phyloP scores from a whole-genome alignment of 2,797 vertebrate species.

The Spheniscus humboldti region DNA sequence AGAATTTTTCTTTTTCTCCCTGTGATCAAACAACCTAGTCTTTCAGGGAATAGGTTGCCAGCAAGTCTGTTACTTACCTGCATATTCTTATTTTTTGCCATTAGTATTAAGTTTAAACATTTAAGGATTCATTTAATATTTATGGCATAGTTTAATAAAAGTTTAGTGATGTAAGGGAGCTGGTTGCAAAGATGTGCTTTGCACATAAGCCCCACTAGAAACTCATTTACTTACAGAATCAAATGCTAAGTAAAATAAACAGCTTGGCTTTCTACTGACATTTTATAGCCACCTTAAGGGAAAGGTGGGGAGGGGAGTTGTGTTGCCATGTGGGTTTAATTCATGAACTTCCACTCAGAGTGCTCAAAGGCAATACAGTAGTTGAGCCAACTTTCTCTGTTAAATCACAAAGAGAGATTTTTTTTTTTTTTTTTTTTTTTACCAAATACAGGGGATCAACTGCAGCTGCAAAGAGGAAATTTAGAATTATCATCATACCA shows the following conservation, averaged over 20 bases:
- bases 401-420: slow-evolving; percentile 61
- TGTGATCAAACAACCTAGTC: background rate
- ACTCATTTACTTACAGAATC: slow-evolving; percentile 73
- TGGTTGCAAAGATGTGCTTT: slow-evolving; percentile 66
- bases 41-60: slow-evolving; percentile 7
- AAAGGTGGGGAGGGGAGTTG: slow-evolving; percentile 61
- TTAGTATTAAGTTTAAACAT: slow-evolving; percentile 49
- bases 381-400: slow-evolving; percentile 73
- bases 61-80: slow-evolving; percentile 29
- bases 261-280: slow-evolving; percentile 70
- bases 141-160: slow-evolving; percentile 63
- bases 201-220: slow-evolving; percentile 62
- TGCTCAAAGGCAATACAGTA: slow-evolving; percentile 70
- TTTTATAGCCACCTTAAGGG: slow-evolving; percentile 75
- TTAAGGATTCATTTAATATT: slow-evolving; percentile 65
- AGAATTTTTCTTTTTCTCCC: background rate
- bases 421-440: background rate
- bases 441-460: slow-evolving; percentile 73
- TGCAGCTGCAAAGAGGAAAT: slow-evolving; percentile 80
- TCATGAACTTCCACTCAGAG: slow-evolving; percentile 69
- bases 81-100: background rate
- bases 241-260: slow-evolving; percentile 76
- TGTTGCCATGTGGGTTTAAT: slow-evolving; percentile 78
- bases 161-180: slow-evolving; percentile 59
- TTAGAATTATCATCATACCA: slow-evolving; percentile 78